Percentiles rank a stretch among this genome's conserved stretches.
These are phyloP conservation scores for Gallinago paraguaiae DNA, from an alignment of 2,113 vertebrate genomes.

Conservation along the genomic window DNA sequence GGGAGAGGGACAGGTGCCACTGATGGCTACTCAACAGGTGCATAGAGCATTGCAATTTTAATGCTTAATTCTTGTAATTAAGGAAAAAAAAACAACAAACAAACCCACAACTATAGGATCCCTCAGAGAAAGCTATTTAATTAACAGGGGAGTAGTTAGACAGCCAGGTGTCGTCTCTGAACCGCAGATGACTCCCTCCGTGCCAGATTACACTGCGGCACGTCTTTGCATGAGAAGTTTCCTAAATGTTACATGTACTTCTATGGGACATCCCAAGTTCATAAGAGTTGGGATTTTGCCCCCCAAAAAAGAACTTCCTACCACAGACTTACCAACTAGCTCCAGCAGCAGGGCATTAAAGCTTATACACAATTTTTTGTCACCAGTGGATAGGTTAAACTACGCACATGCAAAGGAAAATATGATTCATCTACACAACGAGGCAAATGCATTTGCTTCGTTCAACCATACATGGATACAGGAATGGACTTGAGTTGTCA, in stretches of 20 bases:
- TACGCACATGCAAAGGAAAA: not conserved
- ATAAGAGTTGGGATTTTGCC: not conserved
- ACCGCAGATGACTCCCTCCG: not conserved
- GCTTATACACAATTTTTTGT: not conserved
- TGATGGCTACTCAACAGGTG: not conserved
- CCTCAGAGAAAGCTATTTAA: not conserved
- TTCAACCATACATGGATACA: not conserved
- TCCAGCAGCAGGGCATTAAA: not conserved
- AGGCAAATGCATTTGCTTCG: not conserved
- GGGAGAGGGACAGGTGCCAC: not conserved
- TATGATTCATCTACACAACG: not conserved
- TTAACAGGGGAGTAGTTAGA: not conserved
- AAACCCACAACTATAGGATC: not conserved
- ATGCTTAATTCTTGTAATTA: not conserved
- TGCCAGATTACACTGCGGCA: not conserved
- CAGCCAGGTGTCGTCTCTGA: not conserved
- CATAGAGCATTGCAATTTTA: not conserved
- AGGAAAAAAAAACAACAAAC: not conserved
- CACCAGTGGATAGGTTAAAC: not conserved
- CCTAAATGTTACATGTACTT: not conserved
- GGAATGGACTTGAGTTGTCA: not conserved
- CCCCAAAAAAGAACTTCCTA: not conserved
- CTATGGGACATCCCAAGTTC: not conserved
- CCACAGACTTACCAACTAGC: not conserved
- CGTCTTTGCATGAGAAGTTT: not conserved